Conservation (phyloP, 2,888 invertebrate species). For the Tolmerus cingulatus region DNA sequence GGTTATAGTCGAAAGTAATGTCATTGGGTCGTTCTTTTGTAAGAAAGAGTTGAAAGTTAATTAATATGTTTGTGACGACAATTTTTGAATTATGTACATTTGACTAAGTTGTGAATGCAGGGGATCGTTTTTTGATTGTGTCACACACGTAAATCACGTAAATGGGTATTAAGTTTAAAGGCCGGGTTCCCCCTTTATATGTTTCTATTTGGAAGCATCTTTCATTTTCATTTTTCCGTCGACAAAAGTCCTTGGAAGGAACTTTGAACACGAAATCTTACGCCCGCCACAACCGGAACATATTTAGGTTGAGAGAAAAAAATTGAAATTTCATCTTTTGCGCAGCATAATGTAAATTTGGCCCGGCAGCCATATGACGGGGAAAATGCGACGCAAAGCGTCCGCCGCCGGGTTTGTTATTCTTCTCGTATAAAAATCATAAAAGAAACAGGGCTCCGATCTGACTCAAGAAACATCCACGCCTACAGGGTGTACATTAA, state of each 20-base stretch:
- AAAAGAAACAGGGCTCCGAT: neutral
- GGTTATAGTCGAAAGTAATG: no score
- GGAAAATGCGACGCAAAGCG: neutral
- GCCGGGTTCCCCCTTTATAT: neutral
- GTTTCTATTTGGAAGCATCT: neutral
- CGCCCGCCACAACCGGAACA: neutral
- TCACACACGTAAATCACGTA: neutral
- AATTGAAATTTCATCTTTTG: neutral
- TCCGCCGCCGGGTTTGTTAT: constrained; percentile 6
- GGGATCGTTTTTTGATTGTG: neutral
- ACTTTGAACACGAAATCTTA: neutral
- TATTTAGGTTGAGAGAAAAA: neutral
- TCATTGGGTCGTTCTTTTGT: no score
- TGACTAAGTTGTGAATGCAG: no score
- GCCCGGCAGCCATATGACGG: neutral
- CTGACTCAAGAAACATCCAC: neutral
- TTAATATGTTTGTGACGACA: no score
- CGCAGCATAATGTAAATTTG: neutral
- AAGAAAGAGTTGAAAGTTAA: no score
- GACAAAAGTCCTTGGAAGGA: neutral
- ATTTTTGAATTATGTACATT: no score
- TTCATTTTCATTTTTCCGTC: neutral
- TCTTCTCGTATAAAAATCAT: constrained; percentile 8
- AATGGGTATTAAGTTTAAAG: neutral
- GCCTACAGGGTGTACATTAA: neutral